Evolutionary conservation across 2,797 vertebrate genomes (phyloP).

Genomic region (Brachyrhaphis roseni): DNA sequence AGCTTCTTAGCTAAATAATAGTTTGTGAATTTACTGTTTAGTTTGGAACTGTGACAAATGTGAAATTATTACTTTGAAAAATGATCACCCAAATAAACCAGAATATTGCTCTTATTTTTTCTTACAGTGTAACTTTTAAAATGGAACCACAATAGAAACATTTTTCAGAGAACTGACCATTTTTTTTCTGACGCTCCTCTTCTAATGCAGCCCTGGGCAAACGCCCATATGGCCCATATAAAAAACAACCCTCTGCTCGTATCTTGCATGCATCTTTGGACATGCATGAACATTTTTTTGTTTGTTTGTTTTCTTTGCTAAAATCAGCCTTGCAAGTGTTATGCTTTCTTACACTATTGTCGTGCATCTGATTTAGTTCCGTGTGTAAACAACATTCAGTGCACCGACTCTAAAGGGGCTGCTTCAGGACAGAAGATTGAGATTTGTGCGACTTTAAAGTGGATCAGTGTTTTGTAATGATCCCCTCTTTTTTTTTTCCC

Average conservation of each 20-base stretch:
- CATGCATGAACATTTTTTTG: not conserved
- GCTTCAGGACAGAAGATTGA: constrained; percentile 38
- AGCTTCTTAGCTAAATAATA: too few relatives aligned
- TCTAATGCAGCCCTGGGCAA: not conserved
- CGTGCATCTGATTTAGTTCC: not conserved
- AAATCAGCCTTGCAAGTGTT: not conserved
- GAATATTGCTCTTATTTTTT: too few relatives aligned
- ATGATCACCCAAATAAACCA: too few relatives aligned
- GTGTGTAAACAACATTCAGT: not conserved
- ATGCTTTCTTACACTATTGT: not conserved
- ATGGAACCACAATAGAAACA: too few relatives aligned
- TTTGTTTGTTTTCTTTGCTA: not conserved
- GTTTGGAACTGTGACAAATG: too few relatives aligned
- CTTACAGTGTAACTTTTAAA: too few relatives aligned
- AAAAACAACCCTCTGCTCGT: not conserved
- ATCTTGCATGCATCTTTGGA: not conserved
- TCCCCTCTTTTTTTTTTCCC: constrained; percentile 26
- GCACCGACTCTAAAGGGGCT: not conserved
- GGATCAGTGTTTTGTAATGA: constrained; percentile 76
- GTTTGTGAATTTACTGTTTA: too few relatives aligned
- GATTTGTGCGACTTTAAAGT: constrained; percentile 63
- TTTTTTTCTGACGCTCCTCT: not conserved
- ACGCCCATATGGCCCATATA: not conserved
- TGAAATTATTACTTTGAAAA: too few relatives aligned
- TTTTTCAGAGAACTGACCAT: not conserved